phyloP scores from a whole-genome alignment of 2,888 invertebrate genomes.

The Metacarcinus magister region DNA sequence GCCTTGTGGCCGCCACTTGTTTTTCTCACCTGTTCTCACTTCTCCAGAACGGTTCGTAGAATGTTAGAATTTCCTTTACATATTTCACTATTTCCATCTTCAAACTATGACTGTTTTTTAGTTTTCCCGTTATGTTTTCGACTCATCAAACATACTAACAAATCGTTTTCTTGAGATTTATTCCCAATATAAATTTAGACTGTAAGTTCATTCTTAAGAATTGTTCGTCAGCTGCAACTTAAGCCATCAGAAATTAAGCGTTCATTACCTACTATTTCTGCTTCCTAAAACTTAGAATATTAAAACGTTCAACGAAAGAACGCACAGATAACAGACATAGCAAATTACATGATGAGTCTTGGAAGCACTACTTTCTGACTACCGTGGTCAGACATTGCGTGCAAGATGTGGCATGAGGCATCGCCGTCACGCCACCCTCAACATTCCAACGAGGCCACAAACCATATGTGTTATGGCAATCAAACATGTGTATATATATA shows the following conservation, averaged over 20 bases:
- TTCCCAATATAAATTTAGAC: neutral
- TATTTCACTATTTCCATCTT: neutral
- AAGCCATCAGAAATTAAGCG: neutral
- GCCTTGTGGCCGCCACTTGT: slow-evolving; percentile 9
- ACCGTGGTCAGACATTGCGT: neutral
- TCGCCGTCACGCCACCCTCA: neutral
- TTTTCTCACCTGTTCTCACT: slow-evolving; percentile 36
- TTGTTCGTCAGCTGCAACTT: neutral
- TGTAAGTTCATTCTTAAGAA: neutral
- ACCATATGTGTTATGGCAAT: neutral
- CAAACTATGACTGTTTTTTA: neutral
- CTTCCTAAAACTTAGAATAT: neutral
- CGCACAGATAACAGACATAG: neutral
- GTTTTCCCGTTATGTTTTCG: neutral
- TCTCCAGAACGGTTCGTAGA: neutral
- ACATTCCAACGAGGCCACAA: neutral
- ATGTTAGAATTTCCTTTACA: slow-evolving; percentile 21
- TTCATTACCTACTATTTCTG: neutral
- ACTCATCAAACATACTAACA: neutral
- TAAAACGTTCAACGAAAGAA: neutral
- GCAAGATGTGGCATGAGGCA: neutral
- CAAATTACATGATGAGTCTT: neutral
- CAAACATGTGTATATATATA: neutral
- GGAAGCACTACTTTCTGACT: neutral
- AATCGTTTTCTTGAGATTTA: neutral